Conservation (phyloP, 2,113 vertebrate genomes). For the Eptatretus burgeri region DNA sequence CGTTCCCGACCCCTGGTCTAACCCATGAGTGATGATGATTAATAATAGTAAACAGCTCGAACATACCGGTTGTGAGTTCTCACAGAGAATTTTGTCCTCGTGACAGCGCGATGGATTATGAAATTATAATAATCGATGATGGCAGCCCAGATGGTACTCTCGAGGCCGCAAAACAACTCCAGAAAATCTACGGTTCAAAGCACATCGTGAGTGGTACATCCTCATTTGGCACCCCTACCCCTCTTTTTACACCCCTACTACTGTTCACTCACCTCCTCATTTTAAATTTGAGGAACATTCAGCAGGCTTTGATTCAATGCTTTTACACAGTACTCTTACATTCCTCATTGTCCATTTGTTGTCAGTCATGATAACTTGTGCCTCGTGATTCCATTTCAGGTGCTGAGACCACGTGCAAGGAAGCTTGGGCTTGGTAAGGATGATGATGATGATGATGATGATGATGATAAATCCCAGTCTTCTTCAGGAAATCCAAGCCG, state of each 20-base stretch:
- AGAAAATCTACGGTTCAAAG: constrained; percentile 57
- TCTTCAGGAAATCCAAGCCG: neutral
- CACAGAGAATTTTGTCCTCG: constrained; percentile 7
- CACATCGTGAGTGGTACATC: constrained; percentile 41
- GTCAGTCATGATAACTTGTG: neutral
- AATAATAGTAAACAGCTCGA: no score
- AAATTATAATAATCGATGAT: constrained; percentile 81
- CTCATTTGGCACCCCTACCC: neutral
- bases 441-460: neutral
- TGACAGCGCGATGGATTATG: constrained; percentile 39
- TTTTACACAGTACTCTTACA: constrained; percentile 1
- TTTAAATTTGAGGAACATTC: neutral
- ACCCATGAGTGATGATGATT: no score
- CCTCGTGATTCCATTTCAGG: constrained; percentile 17
- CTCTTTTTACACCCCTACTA: neutral
- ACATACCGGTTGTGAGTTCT: no score
- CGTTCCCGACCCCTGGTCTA: no score
- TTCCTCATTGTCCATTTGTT: neutral
- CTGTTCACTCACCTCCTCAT: neutral
- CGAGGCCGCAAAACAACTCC: constrained; percentile 42
- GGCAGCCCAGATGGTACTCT: constrained; percentile 81
- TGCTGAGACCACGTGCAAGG: constrained; percentile 44
- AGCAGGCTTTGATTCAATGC: constrained; percentile 8
- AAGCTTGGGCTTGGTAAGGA: constrained; percentile 71
- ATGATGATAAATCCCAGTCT: neutral